Conservation (phyloP, 2,797 vertebrate species). For the Enteromius trimaculatus region DNA sequence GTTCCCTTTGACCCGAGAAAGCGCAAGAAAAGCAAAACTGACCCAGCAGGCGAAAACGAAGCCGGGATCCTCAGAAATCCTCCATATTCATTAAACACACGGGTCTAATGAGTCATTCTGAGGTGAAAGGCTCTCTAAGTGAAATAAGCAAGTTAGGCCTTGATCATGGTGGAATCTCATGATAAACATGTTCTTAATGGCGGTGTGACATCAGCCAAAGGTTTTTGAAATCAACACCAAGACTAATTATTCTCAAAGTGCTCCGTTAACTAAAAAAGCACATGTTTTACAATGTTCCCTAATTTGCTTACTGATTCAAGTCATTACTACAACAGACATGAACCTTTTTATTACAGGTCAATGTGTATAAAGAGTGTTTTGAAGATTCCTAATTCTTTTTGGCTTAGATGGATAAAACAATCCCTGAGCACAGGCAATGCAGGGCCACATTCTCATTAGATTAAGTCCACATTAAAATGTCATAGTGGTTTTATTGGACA, state of each 20-base stretch:
- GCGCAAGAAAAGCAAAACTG: conserved; percentile 50
- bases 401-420: conserved; percentile 14
- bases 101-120: conserved; percentile 64
- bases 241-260: conserved; percentile 42
- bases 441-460: conserved; percentile 4
- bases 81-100: conserved; percentile 59
- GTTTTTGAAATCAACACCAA: conserved; percentile 28
- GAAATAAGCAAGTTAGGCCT: conserved; percentile 62
- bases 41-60: conserved; percentile 25
- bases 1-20: conserved; percentile 54
- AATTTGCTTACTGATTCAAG: conserved; percentile 19
- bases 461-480: conserved; percentile 41
- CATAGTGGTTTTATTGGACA: conserved; percentile 26
- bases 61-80: conserved; percentile 28
- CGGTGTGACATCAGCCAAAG: conserved; percentile 28
- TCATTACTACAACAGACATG: conserved; percentile 24
- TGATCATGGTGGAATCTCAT: conserved; percentile 51
- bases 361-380: conserved; percentile 13
- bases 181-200: conserved; percentile 60
- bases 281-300: conserved; percentile 29
- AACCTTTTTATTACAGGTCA: conserved; percentile 28
- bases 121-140: conserved; percentile 40
- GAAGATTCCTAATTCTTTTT: conserved; percentile 16
- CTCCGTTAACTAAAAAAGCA: conserved; percentile 18
- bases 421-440: not conserved